A percentile compares a stretch with the other conserved stretches of the same genome.
phyloP scores from a whole-genome alignment of 2,797 vertebrate genomes.

The Iguana delicatissima region DNA sequence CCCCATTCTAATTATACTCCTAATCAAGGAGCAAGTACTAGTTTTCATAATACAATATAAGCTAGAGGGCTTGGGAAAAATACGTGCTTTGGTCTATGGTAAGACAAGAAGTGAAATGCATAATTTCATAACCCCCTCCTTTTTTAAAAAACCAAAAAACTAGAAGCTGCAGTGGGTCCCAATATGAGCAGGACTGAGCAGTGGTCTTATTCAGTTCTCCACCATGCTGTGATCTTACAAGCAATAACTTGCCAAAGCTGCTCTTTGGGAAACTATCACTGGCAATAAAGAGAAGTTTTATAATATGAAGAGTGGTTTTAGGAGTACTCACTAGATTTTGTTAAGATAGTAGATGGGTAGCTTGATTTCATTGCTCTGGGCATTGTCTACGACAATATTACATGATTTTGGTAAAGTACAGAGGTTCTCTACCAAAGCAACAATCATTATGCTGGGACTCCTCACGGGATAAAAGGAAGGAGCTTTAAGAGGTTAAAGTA shows the following conservation, averaged over 20 bases:
- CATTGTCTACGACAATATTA: background rate
- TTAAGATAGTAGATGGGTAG: background rate
- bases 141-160: background rate
- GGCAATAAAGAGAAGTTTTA: background rate
- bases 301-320: background rate
- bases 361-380: background rate
- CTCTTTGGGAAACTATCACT: background rate
- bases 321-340: background rate
- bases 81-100: background rate
- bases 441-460: background rate
- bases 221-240: background rate
- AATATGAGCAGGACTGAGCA: background rate
- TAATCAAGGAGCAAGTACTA: background rate
- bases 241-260: background rate
- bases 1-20: background rate
- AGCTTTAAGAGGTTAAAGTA: too few species aligned
- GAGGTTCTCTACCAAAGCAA: background rate
- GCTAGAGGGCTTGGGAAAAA: background rate
- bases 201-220: too few species aligned
- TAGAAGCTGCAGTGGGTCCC: background rate
- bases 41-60: slow-evolving; percentile 7
- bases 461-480: background rate
- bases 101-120: background rate
- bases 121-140: background rate
- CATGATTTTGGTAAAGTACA: background rate